These are phyloP conservation scores for Augochlorella aurata DNA, from an alignment of 2,888 invertebrate species.

Conservation along the genomic window DNA sequence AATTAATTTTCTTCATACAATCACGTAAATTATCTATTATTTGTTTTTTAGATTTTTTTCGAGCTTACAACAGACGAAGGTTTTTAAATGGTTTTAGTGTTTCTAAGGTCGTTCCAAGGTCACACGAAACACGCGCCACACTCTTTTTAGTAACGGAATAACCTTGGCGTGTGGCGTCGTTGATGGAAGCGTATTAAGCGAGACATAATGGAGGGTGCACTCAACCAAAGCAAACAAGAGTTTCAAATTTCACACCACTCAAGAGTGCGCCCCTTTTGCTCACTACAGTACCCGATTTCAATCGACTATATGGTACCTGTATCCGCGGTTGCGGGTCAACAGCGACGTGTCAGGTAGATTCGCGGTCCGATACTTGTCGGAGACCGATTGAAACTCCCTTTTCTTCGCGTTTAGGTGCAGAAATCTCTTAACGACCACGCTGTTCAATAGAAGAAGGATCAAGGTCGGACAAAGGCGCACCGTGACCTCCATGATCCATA, in stretches of 20 bases:
- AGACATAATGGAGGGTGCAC: slow-evolving; percentile 13
- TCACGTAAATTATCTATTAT: neutral
- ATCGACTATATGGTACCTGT: slow-evolving; percentile 43
- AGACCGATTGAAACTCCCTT: slow-evolving; percentile 54
- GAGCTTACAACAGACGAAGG: neutral
- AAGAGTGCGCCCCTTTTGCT: neutral
- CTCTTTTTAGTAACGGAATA: neutral
- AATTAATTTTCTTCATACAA: neutral
- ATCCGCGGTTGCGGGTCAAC: slow-evolving; percentile 58
- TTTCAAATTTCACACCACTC: slow-evolving; percentile 11
- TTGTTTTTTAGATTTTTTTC: neutral
- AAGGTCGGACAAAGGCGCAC: slow-evolving; percentile 52
- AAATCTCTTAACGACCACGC: slow-evolving; percentile 56
- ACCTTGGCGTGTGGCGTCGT: neutral
- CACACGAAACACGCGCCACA: neutral
- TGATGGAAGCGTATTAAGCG: neutral
- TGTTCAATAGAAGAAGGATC: slow-evolving; percentile 54
- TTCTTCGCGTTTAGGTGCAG: slow-evolving; percentile 55
- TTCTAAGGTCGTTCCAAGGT: neutral
- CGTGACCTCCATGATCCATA: slow-evolving; percentile 57
- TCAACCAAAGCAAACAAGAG: neutral
- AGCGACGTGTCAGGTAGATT: slow-evolving; percentile 47
- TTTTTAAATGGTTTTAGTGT: neutral
- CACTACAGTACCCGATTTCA: neutral
- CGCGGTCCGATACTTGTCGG: slow-evolving; percentile 53